Evolutionary conservation across 1,140 invertebrate genomes (phyloP), one percentile per base, ranked within the genome.

Genomic region (Matsumurasca onukii): DNA sequence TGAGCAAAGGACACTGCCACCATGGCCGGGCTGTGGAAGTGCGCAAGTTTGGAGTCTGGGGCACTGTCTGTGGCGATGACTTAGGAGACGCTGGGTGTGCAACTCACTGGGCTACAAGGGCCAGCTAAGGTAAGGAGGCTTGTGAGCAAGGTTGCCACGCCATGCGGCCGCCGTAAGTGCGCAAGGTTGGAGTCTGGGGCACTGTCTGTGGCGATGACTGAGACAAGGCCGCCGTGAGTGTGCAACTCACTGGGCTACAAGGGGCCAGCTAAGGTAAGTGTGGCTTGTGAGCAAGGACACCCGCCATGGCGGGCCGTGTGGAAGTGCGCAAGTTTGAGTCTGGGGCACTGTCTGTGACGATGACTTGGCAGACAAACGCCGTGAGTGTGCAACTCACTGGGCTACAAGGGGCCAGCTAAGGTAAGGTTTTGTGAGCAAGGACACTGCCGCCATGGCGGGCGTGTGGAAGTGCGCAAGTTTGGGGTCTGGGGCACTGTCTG

Each of bases 261-360:
- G n/a, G n/a, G n/a, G n/a, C n/a, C n/a, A n/a, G n/a, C n/a, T n/a
- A n/a, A n/a, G n/a, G n/a, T n/a, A n/a, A n/a, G n/a, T n/a, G n/a
- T n/a, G n/a, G n/a, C n/a, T n/a, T n/a, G 82, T n/a, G n/a, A n/a
- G n/a, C n/a, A n/a, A n/a, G n/a, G n/a, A n/a, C n/a, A n/a, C n/a
- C n/a, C n/a, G n/a, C n/a, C n/a, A n/a, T n/a, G n/a, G n/a, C n/a
- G n/a, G n/a, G n/a, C n/a, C n/a, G n/a, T n/a, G n/a, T n/a, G n/a
- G n/a, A n/a, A 79, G 82, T 93, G 0, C 81, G 82, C 67, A 85
- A 89, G 74, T 83, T 86, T 70, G 86, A 3, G 82, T 86, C 1
- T 93, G 91, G 91, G 90, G 91, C 1, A 90, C 88, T 0, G 81
- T 93, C 15, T 93, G 91, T 76, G 91, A 93, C 74, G 91, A 93